Evolutionary conservation across 2,113 vertebrate species (phyloP).

Genomic region (Myocastor coypus): DNA sequence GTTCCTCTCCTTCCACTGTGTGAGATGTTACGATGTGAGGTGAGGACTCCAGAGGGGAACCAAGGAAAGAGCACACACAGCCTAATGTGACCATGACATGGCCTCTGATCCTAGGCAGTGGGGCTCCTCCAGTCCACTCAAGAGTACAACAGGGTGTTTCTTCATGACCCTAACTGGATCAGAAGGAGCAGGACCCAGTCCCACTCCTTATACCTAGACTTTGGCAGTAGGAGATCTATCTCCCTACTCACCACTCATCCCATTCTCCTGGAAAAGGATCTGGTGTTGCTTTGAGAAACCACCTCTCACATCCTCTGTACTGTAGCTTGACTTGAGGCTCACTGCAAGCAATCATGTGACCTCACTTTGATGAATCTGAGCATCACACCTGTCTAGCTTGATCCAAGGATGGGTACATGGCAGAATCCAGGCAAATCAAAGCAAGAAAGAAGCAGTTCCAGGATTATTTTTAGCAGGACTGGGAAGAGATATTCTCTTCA

Average conservation of each 20-base stretch:
- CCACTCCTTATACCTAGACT: neutral
- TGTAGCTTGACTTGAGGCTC: neutral
- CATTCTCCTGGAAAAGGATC: neutral
- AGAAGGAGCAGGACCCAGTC: neutral
- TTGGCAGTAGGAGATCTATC: no score
- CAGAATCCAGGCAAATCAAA: neutral
- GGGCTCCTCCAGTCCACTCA: neutral
- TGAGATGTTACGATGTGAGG: neutral
- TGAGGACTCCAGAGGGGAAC: no score
- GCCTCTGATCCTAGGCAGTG: accelerated
- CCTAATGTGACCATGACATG: neutral
- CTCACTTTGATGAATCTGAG: neutral
- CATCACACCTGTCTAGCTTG: neutral
- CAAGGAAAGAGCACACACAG: neutral
- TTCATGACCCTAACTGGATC: neutral
- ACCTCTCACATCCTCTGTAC: neutral
- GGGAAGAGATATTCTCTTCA: neutral
- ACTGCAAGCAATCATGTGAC: neutral
- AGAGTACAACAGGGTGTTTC: neutral
- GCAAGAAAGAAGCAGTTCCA: neutral
- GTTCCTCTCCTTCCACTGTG: neutral
- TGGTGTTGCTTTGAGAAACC: neutral
- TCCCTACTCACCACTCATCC: neutral
- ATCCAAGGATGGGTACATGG: neutral
- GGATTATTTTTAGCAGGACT: neutral